These are phyloP conservation scores for Andrena flavipes DNA, from an alignment of 2,888 invertebrate species.

Conservation along the genomic window DNA sequence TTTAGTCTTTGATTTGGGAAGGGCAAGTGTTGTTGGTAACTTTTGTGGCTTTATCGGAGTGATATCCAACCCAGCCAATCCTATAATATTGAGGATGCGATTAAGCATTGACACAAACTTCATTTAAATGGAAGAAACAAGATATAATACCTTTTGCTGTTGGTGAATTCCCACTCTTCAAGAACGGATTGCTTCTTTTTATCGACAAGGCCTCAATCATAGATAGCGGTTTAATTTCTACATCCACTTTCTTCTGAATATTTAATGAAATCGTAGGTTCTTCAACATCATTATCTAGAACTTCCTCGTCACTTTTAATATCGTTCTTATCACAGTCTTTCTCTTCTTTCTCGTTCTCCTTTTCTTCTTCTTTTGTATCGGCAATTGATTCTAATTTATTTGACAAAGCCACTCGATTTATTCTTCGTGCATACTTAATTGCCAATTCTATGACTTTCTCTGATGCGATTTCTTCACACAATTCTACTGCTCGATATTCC, in stretches of 20 bases:
- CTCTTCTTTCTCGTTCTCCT: slow-evolving; percentile 75
- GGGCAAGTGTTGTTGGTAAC: slow-evolving; percentile 48
- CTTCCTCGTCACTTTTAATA: slow-evolving; percentile 68
- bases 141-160: slow-evolving; percentile 53
- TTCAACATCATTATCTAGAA: slow-evolving; percentile 55
- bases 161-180: slow-evolving; percentile 82
- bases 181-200: slow-evolving; percentile 85
- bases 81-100: slow-evolving; percentile 47
- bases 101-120: background rate
- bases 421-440: slow-evolving; percentile 94
- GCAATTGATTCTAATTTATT: slow-evolving; percentile 88
- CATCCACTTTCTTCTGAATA: slow-evolving; percentile 65
- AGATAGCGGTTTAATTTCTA: slow-evolving; percentile 80
- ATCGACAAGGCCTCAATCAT: slow-evolving; percentile 64
- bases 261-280: slow-evolving; percentile 70
- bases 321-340: slow-evolving; percentile 71
- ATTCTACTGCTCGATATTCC: slow-evolving; percentile 94
- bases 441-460: slow-evolving; percentile 92
- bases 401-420: slow-evolving; percentile 91
- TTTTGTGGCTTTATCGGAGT: slow-evolving; percentile 77
- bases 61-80: slow-evolving; percentile 73
- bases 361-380: slow-evolving; percentile 77
- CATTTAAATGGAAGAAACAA: background rate
- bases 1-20: slow-evolving; percentile 72
- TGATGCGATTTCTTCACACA: slow-evolving; percentile 93